Base-by-base conservation (phyloP, 2,113 vertebrate genomes). In the Labeo catla region DNA sequence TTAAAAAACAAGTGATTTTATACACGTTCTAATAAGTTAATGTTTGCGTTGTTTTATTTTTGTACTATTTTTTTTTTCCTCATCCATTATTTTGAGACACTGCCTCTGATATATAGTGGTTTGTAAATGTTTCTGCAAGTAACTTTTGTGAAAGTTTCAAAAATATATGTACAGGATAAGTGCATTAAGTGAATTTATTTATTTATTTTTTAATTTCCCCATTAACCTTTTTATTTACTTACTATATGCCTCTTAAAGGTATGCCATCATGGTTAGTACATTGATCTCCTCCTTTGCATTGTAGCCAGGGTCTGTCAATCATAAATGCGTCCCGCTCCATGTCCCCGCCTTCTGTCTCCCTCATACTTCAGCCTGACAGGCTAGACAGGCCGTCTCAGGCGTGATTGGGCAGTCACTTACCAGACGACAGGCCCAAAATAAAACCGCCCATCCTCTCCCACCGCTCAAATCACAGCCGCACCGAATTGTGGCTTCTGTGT, bases 361-460 rank as follows among this genome's bases (percentile, higher is more conserved):
- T 89, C 91, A 91, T 93, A 89, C 89, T 65, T 93, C 91, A 93
- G 89, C 90, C 84, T 91, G 93, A 91, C 93, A 92, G 73, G 77
- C 85, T 83, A 91, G 91, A 93, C 79, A 72, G 90, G 49, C 92
- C 85, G 39, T 91, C 92, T 90, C 91, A 49, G 34, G 88, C 87
- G 80, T 92, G 85, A 80, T 39, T 94, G 93, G 88, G 90, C 92
- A 92, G 91, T 92, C 93, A 94, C 90, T 91, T 91, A 92, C 90
- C 1, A 0, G 76, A 76, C 84, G 45, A 49, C 63, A 82, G 88
- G 81, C 89, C 77, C 39, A 86, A 86, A 39, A 93, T 92, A 93
- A 92, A 92, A 91, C 21, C 11, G 8, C 88, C 87, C 72, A 76
- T 89, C 86, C 87, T 88, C 87, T 77, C 43, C 86, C 39, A 83